Base-by-base conservation (phyloP, 2,113 vertebrate species). In the Sarotherodon lohbergeri region DNA sequence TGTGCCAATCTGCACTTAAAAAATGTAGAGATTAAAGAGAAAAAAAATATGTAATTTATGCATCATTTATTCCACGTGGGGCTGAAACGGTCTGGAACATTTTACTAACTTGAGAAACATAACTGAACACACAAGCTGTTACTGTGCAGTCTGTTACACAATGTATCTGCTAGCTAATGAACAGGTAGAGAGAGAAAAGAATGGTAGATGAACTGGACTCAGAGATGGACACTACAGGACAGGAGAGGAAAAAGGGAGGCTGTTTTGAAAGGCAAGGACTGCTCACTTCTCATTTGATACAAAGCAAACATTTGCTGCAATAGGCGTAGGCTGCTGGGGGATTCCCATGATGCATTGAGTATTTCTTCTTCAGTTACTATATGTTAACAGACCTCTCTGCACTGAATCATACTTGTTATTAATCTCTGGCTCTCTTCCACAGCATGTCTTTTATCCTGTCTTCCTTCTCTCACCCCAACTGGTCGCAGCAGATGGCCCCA, bases 141-240 rank as follows among this genome's bases (percentile, higher is more conserved):
- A 3, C 46, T 48, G 46, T 48, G 46, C 13, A 11, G 9, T 11
- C 1, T 0, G 1, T 10, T 34, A 36, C 59, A 36, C 34, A n/a
- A 34, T 63, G 9, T 11, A 9, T 63, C 9, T 63, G 59, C 61
- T 5, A 34, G 59, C 59, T 63, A 34, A 63, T 34, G 29, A 61
- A 61, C 57, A 34, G 17, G 29, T 32, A 17, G 29, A 32, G 29
- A 63, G 8, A 34, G 16, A 4, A 63, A 63, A 17, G 32, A 36
- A 34, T 36, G 59, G 5, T 34, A 34, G 59, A 34, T 59, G 9
- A 61, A 34, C 29, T 19, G 16, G 29, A 19, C 29, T 36, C 59
- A 63, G 59, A 63, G 17, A 36, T 63, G 59, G 29, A 63, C 10
- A 6, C 24, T 29, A 59, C 27, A 59, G 56, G 56, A 59, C 56